phyloP scores from a whole-genome alignment of 2,888 invertebrate species.

The Diarsia rubi region DNA sequence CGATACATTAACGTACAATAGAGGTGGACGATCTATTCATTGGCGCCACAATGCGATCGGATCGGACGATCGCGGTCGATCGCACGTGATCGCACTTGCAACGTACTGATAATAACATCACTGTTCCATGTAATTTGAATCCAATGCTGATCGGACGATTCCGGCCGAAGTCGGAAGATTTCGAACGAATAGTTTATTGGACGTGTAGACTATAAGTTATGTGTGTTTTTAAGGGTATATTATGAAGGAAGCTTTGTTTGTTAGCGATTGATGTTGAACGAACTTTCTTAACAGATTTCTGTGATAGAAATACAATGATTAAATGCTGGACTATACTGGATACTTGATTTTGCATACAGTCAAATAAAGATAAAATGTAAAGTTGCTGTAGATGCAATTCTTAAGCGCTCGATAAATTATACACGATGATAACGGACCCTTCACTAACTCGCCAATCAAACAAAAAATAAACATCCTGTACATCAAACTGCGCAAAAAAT shows the following conservation, averaged over 20 bases:
- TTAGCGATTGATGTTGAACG: constrained; percentile 13
- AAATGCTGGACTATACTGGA: background rate
- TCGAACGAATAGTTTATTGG: constrained; percentile 40
- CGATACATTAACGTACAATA: constrained; percentile 90
- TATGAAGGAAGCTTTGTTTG: constrained; percentile 24
- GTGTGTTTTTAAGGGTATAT: constrained; percentile 38
- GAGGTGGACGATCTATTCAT: constrained; percentile 91
- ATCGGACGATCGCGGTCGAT: constrained; percentile 73
- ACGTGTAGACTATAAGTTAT: constrained; percentile 49
- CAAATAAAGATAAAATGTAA: background rate
- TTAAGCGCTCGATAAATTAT: too few relatives aligned
- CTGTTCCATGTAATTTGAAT: constrained; percentile 67
- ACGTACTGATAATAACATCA: constrained; percentile 79
- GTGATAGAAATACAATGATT: constrained; percentile 3
- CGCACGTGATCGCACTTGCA: constrained; percentile 86
- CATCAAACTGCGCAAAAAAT: too few relatives aligned
- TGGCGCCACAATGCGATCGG: constrained; percentile 84
- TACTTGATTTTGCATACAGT: background rate
- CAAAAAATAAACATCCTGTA: too few relatives aligned
- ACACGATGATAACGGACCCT: too few relatives aligned
- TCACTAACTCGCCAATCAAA: too few relatives aligned
- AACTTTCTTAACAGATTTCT: background rate
- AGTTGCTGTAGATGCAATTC: background rate
- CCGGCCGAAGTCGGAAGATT: constrained; percentile 46
- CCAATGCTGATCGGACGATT: constrained; percentile 56